These are phyloP conservation scores for Cuculus canorus DNA, from an alignment of 2,797 vertebrate species.

Conservation along the genomic window DNA sequence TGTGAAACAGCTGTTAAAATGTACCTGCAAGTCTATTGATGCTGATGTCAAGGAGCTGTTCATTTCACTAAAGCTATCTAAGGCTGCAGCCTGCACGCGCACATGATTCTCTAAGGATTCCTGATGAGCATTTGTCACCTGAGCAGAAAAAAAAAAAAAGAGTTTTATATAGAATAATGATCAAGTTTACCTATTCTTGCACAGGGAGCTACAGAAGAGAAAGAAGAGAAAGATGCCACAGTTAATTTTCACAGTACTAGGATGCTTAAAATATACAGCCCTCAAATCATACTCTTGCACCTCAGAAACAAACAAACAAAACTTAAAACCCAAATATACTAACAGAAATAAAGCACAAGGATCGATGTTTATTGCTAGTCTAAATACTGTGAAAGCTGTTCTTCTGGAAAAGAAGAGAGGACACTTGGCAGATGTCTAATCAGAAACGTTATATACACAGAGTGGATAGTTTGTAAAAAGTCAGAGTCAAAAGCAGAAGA, in stretches of 20 bases:
- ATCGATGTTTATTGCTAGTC: not conserved
- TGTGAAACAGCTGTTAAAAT: slow-evolving; percentile 36
- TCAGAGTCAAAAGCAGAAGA: not conserved
- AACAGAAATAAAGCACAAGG: not conserved
- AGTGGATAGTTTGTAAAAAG: not conserved
- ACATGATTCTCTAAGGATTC: slow-evolving; percentile 88
- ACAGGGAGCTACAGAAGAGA: slow-evolving; percentile 5
- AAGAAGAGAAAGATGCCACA: not conserved
- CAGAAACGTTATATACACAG: not conserved
- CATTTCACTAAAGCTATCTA: slow-evolving; percentile 92
- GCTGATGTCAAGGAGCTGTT: slow-evolving; percentile 89
- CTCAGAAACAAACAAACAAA: not conserved
- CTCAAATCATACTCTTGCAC: not conserved
- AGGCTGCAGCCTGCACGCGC: slow-evolving; percentile 83
- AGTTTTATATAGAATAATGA: slow-evolving; percentile 18
- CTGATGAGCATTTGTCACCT: slow-evolving; percentile 86
- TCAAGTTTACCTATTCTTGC: slow-evolving; percentile 1
- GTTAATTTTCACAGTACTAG: not conserved
- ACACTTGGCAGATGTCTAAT: not conserved
- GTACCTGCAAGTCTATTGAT: slow-evolving; percentile 92
- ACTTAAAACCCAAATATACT: not conserved
- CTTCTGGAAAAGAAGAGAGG: not conserved
- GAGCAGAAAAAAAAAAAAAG: slow-evolving; percentile 22
- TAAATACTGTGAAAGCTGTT: not conserved
- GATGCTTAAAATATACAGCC: slow-evolving; percentile 29